Percentiles rank a stretch among this genome's conserved stretches.
phyloP scores from a whole-genome alignment of 1,140 invertebrate species.

The Aphelenchoides avenae region DNA sequence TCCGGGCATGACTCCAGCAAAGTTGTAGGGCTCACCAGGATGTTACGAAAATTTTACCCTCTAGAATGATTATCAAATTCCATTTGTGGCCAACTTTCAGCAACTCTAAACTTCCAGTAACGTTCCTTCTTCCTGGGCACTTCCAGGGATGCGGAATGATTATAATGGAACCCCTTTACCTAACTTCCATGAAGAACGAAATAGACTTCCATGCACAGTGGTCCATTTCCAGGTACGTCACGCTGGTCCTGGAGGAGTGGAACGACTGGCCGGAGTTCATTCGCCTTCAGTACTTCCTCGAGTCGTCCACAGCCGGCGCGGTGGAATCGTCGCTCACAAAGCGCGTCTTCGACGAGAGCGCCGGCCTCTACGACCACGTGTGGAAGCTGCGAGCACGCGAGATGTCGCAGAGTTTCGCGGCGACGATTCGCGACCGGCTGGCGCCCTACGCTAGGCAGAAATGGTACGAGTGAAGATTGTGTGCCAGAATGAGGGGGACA shows the following conservation, averaged over 20 bases:
- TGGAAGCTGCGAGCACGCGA: constrained; percentile 31
- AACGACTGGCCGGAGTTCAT: constrained; percentile 35
- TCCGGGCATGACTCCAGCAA: no score
- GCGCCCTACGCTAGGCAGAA: constrained; percentile 14
- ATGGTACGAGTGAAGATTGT: constrained; percentile 15
- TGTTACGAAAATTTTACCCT: no score
- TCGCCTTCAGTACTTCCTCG: constrained; percentile 22
- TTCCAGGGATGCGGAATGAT: constrained; percentile 7
- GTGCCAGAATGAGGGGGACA: no score
- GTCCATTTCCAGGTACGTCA: constrained; percentile 22
- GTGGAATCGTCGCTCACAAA: constrained; percentile 10
- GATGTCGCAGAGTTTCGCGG: constrained; percentile 24
- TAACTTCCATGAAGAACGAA: neutral
- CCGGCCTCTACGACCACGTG: constrained; percentile 36
- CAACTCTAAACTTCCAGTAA: neutral
- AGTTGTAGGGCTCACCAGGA: no score
- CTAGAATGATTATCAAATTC: no score
- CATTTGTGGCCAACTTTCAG: no score
- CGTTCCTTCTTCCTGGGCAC: neutral
- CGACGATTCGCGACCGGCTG: constrained; percentile 27
- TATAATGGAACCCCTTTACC: neutral
- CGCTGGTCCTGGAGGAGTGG: constrained; percentile 42
- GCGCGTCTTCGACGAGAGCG: constrained; percentile 37
- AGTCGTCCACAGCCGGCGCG: constrained; percentile 4
- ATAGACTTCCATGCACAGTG: neutral